Conservation (phyloP, 2,797 vertebrate genomes). For the Rhinoraja longicauda region DNA sequence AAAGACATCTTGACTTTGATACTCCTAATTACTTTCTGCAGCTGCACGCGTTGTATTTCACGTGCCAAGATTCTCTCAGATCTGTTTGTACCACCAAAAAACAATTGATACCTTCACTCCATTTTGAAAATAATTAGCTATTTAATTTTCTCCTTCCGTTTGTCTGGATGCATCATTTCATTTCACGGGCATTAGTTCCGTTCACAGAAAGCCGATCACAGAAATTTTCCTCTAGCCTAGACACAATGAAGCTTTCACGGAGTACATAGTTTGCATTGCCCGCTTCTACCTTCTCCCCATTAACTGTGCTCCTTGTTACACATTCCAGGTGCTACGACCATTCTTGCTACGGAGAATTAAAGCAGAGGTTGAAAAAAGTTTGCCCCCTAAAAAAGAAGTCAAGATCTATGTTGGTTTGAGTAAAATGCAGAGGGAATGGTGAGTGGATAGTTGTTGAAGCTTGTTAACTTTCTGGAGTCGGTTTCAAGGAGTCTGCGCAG, state of each 20-base stretch:
- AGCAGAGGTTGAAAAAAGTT: conserved; percentile 71
- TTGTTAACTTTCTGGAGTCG: background rate
- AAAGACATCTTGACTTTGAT: too few species aligned
- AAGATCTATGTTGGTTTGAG: conserved; percentile 72
- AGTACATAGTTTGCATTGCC: background rate
- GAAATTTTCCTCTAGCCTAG: background rate
- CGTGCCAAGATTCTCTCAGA: too few species aligned
- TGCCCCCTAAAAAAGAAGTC: conserved; percentile 72
- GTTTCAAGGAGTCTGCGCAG: background rate
- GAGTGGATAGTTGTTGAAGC: conserved; percentile 43
- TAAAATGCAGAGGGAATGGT: conserved; percentile 76
- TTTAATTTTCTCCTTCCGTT: too few species aligned
- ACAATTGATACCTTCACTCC: too few species aligned
- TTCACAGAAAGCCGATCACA: background rate
- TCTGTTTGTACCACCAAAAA: too few species aligned
- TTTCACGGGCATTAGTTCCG: background rate
- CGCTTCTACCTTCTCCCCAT: background rate
- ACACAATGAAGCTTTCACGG: background rate
- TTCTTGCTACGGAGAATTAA: conserved; percentile 72
- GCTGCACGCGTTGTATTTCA: too few species aligned
- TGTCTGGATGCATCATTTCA: background rate
- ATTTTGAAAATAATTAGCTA: too few species aligned
- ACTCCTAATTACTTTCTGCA: too few species aligned
- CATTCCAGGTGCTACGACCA: conserved; percentile 64
- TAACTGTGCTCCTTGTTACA: conserved; percentile 42